Conservation (phyloP, 1,140 invertebrate species). For the Asbolus verrucosus region DNA sequence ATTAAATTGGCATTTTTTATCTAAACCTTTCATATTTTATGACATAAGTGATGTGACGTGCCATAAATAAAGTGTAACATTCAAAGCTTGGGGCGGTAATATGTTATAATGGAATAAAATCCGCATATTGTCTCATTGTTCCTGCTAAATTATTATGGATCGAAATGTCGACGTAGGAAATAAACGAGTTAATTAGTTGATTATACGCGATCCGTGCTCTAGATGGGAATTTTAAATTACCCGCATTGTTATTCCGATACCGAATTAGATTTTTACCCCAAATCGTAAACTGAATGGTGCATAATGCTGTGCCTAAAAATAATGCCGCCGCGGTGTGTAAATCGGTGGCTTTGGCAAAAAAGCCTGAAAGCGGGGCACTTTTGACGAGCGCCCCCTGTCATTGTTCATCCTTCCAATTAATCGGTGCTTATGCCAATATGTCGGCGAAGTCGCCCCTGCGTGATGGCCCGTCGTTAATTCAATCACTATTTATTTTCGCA, state of each 20-base stretch:
- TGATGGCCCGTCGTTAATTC: slow-evolving; percentile 34
- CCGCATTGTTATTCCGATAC: no score
- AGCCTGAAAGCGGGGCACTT: slow-evolving; percentile 31
- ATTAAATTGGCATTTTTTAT: slow-evolving; percentile 26
- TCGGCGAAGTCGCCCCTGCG: slow-evolving; percentile 22
- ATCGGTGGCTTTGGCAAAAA: slow-evolving; percentile 30
- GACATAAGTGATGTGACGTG: slow-evolving; percentile 22
- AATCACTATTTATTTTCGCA: slow-evolving; percentile 35
- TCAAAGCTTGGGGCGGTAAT: slow-evolving; percentile 3
- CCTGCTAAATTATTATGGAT: slow-evolving; percentile 23
- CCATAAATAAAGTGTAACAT: background rate
- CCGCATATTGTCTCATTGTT: slow-evolving; percentile 25
- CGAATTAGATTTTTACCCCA: no score
- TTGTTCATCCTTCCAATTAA: slow-evolving; percentile 45
- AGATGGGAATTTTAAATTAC: background rate
- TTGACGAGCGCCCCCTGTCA: slow-evolving; percentile 15
- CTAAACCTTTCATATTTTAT: slow-evolving; percentile 32
- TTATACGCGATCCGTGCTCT: background rate
- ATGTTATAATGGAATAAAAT: slow-evolving; percentile 31
- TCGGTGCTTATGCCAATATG: slow-evolving; percentile 40
- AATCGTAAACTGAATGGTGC: no score
- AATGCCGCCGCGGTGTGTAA: slow-evolving; percentile 13
- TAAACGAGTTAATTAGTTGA: slow-evolving; percentile 1
- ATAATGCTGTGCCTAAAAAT: slow-evolving; percentile 14
- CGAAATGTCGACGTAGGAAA: slow-evolving; percentile 19